phyloP scores from a whole-genome alignment of 2,113 vertebrate species.

The Tragelaphus buxtoni region DNA sequence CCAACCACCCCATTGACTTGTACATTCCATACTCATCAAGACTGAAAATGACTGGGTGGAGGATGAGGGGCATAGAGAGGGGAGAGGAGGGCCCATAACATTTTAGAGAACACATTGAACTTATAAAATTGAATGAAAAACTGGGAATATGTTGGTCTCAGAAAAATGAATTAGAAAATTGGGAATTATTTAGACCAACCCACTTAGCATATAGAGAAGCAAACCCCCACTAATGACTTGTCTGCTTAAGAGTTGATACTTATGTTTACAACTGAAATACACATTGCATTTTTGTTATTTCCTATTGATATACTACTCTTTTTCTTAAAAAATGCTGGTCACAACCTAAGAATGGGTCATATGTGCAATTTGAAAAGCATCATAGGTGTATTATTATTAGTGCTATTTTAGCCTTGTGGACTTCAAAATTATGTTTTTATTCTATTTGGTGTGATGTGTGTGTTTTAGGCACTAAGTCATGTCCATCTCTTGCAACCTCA shows the following conservation, averaged over 20 bases:
- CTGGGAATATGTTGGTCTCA: neutral
- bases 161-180: neutral
- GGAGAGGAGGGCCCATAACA: neutral
- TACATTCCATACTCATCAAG: neutral
- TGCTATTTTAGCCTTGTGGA: neutral
- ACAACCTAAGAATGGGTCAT: neutral
- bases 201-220: too few relatives aligned
- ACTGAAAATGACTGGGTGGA: neutral
- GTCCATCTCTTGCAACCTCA: neutral
- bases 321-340: neutral
- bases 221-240: neutral
- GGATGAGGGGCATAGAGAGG: accelerated
- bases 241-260: neutral
- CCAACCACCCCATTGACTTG: neutral
- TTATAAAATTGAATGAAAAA: neutral
- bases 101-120: neutral
- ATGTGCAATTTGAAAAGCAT: neutral
- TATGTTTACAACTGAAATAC: neutral
- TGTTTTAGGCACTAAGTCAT: neutral
- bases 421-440: neutral
- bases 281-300: neutral
- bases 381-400: neutral
- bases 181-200: neutral
- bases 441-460: neutral
- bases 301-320: neutral